Conservation (phyloP, 2,113 vertebrate species). For the Antidorcas marsupialis region DNA sequence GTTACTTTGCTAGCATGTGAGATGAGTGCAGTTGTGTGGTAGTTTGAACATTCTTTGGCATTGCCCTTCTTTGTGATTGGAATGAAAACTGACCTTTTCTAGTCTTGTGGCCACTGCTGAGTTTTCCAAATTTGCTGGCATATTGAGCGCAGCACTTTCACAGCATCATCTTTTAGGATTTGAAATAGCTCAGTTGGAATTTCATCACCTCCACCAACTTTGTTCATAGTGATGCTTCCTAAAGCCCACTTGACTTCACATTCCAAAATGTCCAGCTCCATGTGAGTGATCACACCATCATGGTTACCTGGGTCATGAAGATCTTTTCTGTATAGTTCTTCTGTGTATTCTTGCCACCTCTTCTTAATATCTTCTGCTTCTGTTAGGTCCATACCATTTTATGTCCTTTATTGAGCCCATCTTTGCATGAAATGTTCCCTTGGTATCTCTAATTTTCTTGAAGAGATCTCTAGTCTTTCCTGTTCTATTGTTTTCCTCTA, state of each 20-base stretch:
- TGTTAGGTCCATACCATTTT: not conserved
- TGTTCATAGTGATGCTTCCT: not conserved
- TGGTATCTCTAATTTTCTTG: not conserved
- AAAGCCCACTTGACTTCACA: not conserved
- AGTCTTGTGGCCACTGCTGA: not conserved
- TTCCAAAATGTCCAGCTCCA: not conserved
- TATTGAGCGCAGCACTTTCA: not conserved
- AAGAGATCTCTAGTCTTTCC: not conserved
- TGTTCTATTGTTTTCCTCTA: not conserved
- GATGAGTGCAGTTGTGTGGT: not conserved
- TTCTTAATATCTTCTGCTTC: not conserved
- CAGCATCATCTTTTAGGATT: not conserved
- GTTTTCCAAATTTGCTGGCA: not conserved
- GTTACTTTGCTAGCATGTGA: not conserved
- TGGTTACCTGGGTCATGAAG: not conserved
- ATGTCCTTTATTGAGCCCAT: not conserved
- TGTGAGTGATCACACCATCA: not conserved
- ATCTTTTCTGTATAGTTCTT: not conserved
- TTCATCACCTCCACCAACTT: not conserved
- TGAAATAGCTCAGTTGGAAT: not conserved
- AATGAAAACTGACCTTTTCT: not conserved
- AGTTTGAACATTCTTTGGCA: not conserved
- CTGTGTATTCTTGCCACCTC: not conserved
- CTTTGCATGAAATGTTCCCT: not conserved
- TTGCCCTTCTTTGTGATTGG: not conserved